Percentiles rank a stretch among this genome's conserved stretches.
Evolutionary conservation across 1,140 invertebrate genomes (phyloP).

Genomic region (Calliopsis andreniformis): DNA sequence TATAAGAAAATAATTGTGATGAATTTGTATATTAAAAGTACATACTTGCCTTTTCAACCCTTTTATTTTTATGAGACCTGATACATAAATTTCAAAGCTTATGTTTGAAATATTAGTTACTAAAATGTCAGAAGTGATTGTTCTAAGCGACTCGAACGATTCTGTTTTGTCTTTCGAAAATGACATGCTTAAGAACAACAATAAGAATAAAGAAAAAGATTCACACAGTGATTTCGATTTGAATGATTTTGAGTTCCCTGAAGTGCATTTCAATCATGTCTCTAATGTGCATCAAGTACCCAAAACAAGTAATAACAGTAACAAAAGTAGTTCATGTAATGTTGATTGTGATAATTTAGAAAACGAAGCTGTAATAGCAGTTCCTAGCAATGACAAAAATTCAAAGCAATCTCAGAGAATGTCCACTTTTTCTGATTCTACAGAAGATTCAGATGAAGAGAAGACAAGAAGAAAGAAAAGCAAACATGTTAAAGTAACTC

Average conservation of each 20-base stretch:
- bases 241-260: constrained; percentile 60
- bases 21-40: no score
- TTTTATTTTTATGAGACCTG: no score
- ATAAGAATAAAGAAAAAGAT: not conserved
- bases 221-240: not conserved
- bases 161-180: constrained; percentile 3
- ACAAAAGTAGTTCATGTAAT: not conserved
- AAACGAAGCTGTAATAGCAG: not conserved
- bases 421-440: not conserved
- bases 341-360: not conserved
- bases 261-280: constrained; percentile 54
- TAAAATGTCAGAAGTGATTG: constrained; percentile 52
- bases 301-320: not conserved
- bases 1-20: no score
- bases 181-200: not conserved
- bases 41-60: no score
- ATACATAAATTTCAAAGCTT: no score
- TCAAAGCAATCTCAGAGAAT: not conserved
- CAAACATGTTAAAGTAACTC: not conserved
- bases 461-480: not conserved
- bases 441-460: not conserved
- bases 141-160: constrained; percentile 62
- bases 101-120: not conserved
- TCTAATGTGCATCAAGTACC: not conserved
- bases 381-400: not conserved